Base-by-base conservation (phyloP, 2,888 invertebrate genomes). In the Thera obeliscata region DNA sequence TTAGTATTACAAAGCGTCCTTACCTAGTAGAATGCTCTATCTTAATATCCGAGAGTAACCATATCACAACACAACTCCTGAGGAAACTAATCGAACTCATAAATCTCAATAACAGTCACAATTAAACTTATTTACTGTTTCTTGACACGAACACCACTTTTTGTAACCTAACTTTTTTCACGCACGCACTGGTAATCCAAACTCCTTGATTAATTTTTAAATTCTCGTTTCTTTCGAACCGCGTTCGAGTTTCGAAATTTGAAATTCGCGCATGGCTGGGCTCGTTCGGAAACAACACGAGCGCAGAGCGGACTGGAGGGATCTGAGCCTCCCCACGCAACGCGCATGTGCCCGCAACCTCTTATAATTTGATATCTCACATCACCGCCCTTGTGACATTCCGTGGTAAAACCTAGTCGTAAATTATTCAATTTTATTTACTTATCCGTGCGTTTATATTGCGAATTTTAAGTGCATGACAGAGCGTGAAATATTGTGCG, bases 331-430 rank as follows among this genome's bases (percentile, higher is more conserved):
- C 6, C 41, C 69, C 60, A 54, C 71, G 70, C 69, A 85, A 33
- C 81, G 89, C 91, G 92, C 92, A 86, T 90, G 91, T 86, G 87
- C 87, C 80, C 76, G 77, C 77, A 86, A 86, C 84, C 88, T 89
- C 89, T 89, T 88, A 90, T 90, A 91, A 90, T 90, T 89, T 91
- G 89, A 90, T 91, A 91, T 91, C 88, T 87, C 89, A 87, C 89
- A 88, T 90, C 89, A 87, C 87, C 88, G 87, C 88, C 86, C 87
- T 86, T 87, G 87, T 89, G 89, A 90, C 91, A 89, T 87, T 88
- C 85, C 86, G 87, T 88, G 88, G 89, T 86, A 87, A 88, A 90
- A 87, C 86, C 85, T 87, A 87, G 87, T 88, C 86, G 84, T 89
- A 87, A 88, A 90, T 91, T 89, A 90, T 91, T 90, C 88, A 88